Percentiles rank a stretch among this genome's conserved stretches.
Evolutionary conservation across 2,888 invertebrate genomes (phyloP).

Genomic region (Shargacucullia verbasci): DNA sequence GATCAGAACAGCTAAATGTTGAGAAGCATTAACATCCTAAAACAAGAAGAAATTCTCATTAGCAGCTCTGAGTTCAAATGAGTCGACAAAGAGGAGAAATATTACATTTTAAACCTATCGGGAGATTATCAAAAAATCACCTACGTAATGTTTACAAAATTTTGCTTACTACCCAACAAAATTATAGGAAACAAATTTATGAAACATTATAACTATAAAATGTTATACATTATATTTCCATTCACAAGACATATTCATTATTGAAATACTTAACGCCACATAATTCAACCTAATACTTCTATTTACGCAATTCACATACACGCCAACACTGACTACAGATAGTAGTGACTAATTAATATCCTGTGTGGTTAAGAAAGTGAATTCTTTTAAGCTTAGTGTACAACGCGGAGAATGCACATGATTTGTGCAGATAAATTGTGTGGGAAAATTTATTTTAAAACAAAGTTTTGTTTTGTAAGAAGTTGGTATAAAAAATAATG

Average conservation of each 20-base stretch:
- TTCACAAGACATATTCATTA: slow-evolving; percentile 25
- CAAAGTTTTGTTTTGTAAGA: not conserved
- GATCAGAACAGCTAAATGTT: too few relatives aligned
- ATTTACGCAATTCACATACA: slow-evolving; percentile 54
- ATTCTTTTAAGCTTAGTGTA: slow-evolving; percentile 48
- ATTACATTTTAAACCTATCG: too few relatives aligned
- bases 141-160: too few relatives aligned
- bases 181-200: too few relatives aligned
- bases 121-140: too few relatives aligned
- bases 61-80: too few relatives aligned
- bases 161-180: too few relatives aligned
- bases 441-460: slow-evolving; percentile 30
- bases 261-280: slow-evolving; percentile 29
- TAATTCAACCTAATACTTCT: slow-evolving; percentile 38
- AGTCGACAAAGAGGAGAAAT: too few relatives aligned
- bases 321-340: slow-evolving; percentile 39
- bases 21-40: too few relatives aligned
- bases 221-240: slow-evolving; percentile 26
- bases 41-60: too few relatives aligned
- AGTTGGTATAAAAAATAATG: slow-evolving; percentile 3
- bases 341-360: slow-evolving; percentile 68
- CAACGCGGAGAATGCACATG: slow-evolving; percentile 17
- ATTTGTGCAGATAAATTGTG: slow-evolving; percentile 17
- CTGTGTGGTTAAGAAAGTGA: slow-evolving; percentile 67
- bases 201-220: not conserved